Evolutionary conservation across 2,888 invertebrate species (phyloP).

Genomic region (Monoplex corrugatus): DNA sequence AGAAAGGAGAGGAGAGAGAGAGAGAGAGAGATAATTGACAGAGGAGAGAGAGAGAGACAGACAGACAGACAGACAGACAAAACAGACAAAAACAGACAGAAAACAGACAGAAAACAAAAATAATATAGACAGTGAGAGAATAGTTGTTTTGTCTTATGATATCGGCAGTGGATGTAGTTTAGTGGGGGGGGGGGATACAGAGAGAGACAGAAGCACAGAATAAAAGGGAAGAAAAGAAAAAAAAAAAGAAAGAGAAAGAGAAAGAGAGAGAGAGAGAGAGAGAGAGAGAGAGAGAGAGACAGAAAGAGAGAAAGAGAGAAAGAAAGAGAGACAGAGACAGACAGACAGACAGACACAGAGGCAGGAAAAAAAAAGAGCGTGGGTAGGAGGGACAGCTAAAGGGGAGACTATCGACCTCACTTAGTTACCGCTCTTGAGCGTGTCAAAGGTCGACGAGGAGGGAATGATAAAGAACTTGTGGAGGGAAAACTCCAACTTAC

Average conservation of each 20-base stretch:
- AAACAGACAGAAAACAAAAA: not conserved
- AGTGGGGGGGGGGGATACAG: not conserved
- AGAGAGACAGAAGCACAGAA: no score
- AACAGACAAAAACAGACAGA: not conserved
- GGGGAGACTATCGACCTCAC: no score
- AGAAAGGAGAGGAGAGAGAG: not conserved
- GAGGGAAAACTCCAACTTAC: no score
- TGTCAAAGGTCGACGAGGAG: no score
- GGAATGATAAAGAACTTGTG: no score
- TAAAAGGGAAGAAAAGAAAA: not conserved
- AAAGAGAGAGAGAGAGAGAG: not conserved
- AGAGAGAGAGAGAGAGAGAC: not conserved
- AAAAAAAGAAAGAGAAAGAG: not conserved
- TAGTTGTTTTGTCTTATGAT: no score
- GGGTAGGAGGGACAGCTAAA: not conserved
- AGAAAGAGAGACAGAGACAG: not conserved
- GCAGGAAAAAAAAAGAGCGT: not conserved
- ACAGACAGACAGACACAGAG: not conserved
- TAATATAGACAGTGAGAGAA: not conserved
- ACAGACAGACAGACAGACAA: not conserved
- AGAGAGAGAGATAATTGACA: not conserved
- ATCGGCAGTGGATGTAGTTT: no score
- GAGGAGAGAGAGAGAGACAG: not conserved
- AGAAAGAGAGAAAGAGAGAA: not conserved
- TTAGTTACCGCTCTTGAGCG: no score